Percentiles rank a stretch among this genome's conserved stretches.
Evolutionary conservation across 2,113 vertebrate genomes (phyloP).

Genomic region (Leucosticte australis): DNA sequence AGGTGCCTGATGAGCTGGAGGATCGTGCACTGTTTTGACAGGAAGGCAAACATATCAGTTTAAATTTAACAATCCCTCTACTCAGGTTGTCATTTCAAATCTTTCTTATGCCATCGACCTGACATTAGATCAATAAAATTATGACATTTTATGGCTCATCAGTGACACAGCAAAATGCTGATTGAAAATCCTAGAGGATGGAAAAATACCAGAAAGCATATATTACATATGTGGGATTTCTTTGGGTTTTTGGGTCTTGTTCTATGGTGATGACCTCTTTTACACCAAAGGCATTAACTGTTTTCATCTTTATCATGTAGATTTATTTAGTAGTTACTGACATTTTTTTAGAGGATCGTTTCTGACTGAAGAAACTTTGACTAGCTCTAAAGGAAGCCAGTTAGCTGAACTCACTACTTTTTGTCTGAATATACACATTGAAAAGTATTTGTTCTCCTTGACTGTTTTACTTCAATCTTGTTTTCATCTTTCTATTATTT

Average conservation of each 20-base stretch:
- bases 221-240: background rate
- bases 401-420: background rate
- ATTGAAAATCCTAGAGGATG: background rate
- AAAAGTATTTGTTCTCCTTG: background rate
- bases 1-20: background rate
- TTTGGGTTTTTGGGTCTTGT: background rate
- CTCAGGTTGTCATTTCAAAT: conserved; percentile 27
- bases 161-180: background rate
- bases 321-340: background rate
- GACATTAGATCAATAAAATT: conserved; percentile 22
- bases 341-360: background rate
- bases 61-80: conserved; percentile 44
- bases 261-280: background rate
- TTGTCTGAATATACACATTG: background rate
- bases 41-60: conserved; percentile 27
- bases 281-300: background rate
- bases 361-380: background rate
- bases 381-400: background rate
- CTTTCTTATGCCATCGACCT: background rate
- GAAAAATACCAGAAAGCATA: background rate
- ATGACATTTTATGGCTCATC: conserved; percentile 21
- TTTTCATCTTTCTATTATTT: background rate
- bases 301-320: background rate
- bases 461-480: background rate
- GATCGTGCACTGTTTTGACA: background rate